Conservation (phyloP, 2,888 invertebrate genomes). For the Hetaerina titia region DNA sequence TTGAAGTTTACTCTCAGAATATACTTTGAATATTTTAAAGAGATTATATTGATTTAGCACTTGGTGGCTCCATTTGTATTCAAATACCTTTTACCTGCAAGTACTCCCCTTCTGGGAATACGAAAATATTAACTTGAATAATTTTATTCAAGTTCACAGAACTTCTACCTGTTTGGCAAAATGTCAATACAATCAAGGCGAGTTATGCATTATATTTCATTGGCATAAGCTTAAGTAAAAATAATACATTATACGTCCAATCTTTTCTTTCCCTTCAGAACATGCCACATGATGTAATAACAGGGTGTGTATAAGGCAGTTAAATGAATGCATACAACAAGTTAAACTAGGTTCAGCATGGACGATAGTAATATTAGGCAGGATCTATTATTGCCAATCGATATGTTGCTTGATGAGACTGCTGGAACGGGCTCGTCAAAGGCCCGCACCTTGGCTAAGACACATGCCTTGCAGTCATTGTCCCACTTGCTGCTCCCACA, state of each 20-base stretch:
- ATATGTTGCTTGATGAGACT: conserved; percentile 52
- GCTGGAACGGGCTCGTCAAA: conserved; percentile 12
- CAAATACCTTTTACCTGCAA: background rate
- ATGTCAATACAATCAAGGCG: conserved; percentile 7
- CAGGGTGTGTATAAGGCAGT: conserved; percentile 31
- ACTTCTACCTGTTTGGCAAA: conserved; percentile 1
- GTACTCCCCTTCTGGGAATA: conserved; percentile 27
- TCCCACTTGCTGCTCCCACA: background rate
- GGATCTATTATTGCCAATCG: conserved; percentile 49
- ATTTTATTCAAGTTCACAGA: conserved; percentile 20
- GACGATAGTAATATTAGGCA: conserved; percentile 62
- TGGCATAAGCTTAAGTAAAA: conserved; percentile 25
- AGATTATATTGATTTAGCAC: conserved; percentile 20
- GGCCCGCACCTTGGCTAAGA: conserved; percentile 63
- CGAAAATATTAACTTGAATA: conserved; percentile 32
- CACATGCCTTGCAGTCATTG: conserved; percentile 23
- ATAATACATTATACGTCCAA: conserved; percentile 18
- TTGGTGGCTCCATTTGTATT: conserved; percentile 20
- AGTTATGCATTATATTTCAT: conserved; percentile 21
- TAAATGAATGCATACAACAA: conserved; percentile 44
- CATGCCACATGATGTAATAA: background rate
- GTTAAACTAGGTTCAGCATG: conserved; percentile 41
- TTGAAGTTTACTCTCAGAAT: conserved; percentile 28
- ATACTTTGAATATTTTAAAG: conserved; percentile 28
- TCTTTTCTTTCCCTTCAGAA: background rate